Evolutionary conservation across 2,113 vertebrate genomes (phyloP).

Genomic region (Mohoua ochrocephala): DNA sequence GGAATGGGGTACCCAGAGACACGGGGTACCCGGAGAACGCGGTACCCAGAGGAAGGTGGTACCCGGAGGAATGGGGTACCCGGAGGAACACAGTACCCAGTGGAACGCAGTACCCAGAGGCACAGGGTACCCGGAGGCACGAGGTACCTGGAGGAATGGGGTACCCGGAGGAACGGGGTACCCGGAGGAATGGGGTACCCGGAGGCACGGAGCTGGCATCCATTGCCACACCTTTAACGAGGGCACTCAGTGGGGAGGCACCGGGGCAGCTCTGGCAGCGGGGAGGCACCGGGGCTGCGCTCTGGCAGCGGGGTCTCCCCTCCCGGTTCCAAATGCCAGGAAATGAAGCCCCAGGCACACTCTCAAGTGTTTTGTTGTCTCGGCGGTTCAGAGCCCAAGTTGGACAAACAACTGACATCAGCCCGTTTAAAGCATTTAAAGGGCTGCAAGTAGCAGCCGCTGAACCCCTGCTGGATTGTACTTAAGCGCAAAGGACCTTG

Average conservation of each 20-base stretch:
- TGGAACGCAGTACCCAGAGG: too few species aligned
- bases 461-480: background rate
- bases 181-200: too few species aligned
- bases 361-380: background rate
- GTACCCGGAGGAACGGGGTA: too few species aligned
- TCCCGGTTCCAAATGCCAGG: rapidly evolving
- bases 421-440: background rate
- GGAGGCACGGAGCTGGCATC: background rate
- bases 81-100: too few species aligned
- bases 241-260: rapidly evolving
- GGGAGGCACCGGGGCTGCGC: too few species aligned
- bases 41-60: too few species aligned
- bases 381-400: background rate
- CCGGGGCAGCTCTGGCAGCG: background rate
- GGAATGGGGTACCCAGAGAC: too few species aligned
- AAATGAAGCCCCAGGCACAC: background rate
- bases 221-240: rapidly evolving
- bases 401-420: background rate
- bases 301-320: background rate
- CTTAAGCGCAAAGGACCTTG: slow-evolving; percentile 36
- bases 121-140: too few species aligned
- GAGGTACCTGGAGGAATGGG: too few species aligned
- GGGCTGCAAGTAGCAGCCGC: background rate
- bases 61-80: too few species aligned
- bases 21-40: too few species aligned